Evolutionary conservation across 2,888 invertebrate species (phyloP).

Genomic region (Lithophane ornitopus): DNA sequence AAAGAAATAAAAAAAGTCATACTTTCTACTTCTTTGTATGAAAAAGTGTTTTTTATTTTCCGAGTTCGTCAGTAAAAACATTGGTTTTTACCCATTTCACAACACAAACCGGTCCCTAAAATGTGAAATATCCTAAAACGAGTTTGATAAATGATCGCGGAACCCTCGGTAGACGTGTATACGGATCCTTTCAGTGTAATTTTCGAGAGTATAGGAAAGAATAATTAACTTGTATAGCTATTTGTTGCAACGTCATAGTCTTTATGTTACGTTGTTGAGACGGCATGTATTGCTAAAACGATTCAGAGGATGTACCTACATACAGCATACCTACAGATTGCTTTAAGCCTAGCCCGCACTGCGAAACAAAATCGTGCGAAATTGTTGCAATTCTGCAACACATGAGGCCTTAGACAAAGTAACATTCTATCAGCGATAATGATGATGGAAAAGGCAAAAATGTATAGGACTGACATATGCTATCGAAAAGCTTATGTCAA

Average conservation of each 20-base stretch:
- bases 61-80: too few relatives aligned
- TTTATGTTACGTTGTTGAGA: background rate
- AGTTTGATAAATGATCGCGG: slow-evolving; percentile 66
- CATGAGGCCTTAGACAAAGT: too few relatives aligned
- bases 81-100: background rate
- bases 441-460: too few relatives aligned
- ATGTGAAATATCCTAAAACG: slow-evolving; percentile 51
- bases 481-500: too few relatives aligned
- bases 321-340: too few relatives aligned
- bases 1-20: background rate
- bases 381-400: too few relatives aligned
- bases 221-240: slow-evolving; percentile 11
- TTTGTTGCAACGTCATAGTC: slow-evolving; percentile 16
- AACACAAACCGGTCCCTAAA: slow-evolving; percentile 37
- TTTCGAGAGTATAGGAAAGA: slow-evolving; percentile 8
- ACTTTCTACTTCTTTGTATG: background rate
- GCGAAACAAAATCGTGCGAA: too few relatives aligned
- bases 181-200: slow-evolving; percentile 39
- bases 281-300: background rate
- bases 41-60: too few relatives aligned
- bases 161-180: slow-evolving; percentile 16
- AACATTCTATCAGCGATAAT: too few relatives aligned
- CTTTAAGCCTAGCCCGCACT: too few relatives aligned
- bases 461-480: too few relatives aligned
- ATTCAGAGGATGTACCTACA: background rate